Percentiles rank a stretch among this genome's conserved stretches.
These are phyloP conservation scores for Serrognathus titanus DNA, from an alignment of 2,888 invertebrate genomes.

Conservation along the genomic window DNA sequence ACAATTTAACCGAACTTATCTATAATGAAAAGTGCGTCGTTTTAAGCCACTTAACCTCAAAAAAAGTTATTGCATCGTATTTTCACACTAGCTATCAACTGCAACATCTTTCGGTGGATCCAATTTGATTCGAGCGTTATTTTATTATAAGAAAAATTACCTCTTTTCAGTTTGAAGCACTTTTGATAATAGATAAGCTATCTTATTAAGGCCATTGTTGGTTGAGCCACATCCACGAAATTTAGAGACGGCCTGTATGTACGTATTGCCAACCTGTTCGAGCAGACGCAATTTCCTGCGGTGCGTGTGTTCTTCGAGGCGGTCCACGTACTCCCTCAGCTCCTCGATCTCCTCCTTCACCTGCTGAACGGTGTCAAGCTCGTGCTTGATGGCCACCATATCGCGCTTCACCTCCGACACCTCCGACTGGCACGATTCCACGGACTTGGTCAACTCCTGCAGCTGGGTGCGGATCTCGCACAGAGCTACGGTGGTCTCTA, in stretches of 20 bases:
- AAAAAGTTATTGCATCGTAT: too few species aligned
- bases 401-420: constrained; percentile 91
- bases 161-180: neutral
- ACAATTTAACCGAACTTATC: too few species aligned
- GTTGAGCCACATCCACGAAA: too few species aligned
- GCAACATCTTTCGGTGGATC: too few species aligned
- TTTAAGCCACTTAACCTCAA: too few species aligned
- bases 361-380: constrained; percentile 90
- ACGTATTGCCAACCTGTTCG: constrained; percentile 70
- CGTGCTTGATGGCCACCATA: constrained; percentile 93
- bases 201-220: too few species aligned
- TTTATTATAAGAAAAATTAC: neutral
- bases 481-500: constrained; percentile 90
- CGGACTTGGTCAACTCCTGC: constrained; percentile 90
- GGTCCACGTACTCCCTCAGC: constrained; percentile 86
- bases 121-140: too few species aligned
- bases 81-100: too few species aligned
- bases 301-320: constrained; percentile 88
- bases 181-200: too few species aligned
- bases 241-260: too few species aligned
- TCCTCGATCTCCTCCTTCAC: constrained; percentile 94
- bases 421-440: constrained; percentile 92
- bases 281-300: constrained; percentile 84
- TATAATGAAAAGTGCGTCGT: too few species aligned
- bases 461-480: constrained; percentile 91